phyloP scores from a whole-genome alignment of 2,113 vertebrate genomes.

The Echinops telfairi region DNA sequence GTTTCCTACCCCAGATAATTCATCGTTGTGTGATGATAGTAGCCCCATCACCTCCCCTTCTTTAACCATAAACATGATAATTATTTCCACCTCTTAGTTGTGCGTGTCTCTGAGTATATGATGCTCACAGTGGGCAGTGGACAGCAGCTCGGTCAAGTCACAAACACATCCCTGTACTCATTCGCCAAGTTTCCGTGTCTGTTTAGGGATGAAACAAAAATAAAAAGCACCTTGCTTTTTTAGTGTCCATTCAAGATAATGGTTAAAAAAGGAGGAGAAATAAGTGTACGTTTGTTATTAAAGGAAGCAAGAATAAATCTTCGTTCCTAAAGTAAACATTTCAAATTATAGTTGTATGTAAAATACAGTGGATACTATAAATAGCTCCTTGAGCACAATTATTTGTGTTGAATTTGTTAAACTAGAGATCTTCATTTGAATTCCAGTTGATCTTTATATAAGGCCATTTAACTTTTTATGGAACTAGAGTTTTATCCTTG shows the following conservation, averaged over 20 bases:
- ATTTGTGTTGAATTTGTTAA: conserved; percentile 1
- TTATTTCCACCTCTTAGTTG: background rate
- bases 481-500: conserved; percentile 24
- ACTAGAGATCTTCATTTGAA: background rate
- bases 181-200: background rate
- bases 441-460: background rate
- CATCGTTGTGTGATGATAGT: conserved; percentile 39
- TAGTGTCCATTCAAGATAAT: conserved; percentile 16
- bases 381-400: background rate
- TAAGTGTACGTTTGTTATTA: background rate
- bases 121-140: background rate
- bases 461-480: conserved; percentile 40
- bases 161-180: background rate
- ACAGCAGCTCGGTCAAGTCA: background rate
- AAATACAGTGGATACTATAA: background rate
- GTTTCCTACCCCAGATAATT: conserved; percentile 40
- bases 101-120: background rate
- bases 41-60: conserved; percentile 35
- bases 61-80: background rate
- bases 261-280: background rate
- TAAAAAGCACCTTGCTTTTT: background rate
- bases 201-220: background rate
- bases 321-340: conserved; percentile 36
- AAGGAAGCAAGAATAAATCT: conserved; percentile 10
- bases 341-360: conserved; percentile 40